A percentile compares a stretch with the other conserved stretches of the same genome.
phyloP scores from a whole-genome alignment of 1,140 invertebrate species.

The Tetranychus cinnabarinus region DNA sequence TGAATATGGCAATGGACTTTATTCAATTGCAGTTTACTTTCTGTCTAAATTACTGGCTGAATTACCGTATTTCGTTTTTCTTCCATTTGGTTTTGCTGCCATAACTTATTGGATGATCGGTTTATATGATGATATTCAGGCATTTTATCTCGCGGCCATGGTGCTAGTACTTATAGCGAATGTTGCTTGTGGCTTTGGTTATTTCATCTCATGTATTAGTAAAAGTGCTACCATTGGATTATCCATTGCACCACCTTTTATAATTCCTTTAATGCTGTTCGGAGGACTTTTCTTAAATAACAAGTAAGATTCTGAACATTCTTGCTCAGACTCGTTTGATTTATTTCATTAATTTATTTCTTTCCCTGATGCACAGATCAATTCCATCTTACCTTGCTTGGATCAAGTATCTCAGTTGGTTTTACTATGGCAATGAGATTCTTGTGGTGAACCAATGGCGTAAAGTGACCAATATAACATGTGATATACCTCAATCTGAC shows the following conservation, averaged over 20 bases:
- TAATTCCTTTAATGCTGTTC: slow-evolving; percentile 78
- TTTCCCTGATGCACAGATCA: slow-evolving; percentile 28
- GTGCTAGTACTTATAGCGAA: slow-evolving; percentile 21
- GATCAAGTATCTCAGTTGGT: slow-evolving; percentile 84
- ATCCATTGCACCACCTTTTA: slow-evolving; percentile 61
- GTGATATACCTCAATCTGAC: slow-evolving; percentile 16
- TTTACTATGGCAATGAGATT: slow-evolving; percentile 77
- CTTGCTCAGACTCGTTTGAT: background rate
- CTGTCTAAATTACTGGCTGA: slow-evolving; percentile 65
- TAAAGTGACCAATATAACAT: slow-evolving; percentile 45
- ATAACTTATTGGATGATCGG: slow-evolving; percentile 48
- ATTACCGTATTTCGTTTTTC: slow-evolving; percentile 29
- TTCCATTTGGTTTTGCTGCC: slow-evolving; percentile 56
- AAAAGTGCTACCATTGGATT: slow-evolving; percentile 56
- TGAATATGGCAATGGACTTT: slow-evolving; percentile 75
- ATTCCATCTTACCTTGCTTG: slow-evolving; percentile 67
- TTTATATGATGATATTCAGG: slow-evolving; percentile 15
- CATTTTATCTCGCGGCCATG: slow-evolving; percentile 18
- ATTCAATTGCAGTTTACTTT: slow-evolving; percentile 77
- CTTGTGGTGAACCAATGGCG: slow-evolving; percentile 82
- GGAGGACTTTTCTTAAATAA: slow-evolving; percentile 87
- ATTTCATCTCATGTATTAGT: slow-evolving; percentile 63
- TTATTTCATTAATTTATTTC: background rate
- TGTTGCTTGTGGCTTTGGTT: slow-evolving; percentile 30
- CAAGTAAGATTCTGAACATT: slow-evolving; percentile 30